These are phyloP conservation scores for Lissonota sp. DNA, from an alignment of 2,888 invertebrate species.

Conservation along the genomic window DNA sequence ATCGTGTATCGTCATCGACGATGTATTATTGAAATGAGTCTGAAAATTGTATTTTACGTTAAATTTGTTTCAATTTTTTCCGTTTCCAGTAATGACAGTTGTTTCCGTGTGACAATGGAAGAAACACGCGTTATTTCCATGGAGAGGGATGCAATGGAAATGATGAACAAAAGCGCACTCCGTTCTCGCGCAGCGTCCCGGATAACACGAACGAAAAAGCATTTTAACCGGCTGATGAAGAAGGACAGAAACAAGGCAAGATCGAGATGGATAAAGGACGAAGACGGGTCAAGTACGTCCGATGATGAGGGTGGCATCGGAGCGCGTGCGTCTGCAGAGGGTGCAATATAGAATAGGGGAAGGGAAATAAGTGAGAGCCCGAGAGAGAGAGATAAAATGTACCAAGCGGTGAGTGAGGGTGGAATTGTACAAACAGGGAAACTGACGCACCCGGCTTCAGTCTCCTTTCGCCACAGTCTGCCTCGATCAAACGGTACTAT, in stretches of 20 bases:
- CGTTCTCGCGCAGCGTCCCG: slow-evolving; percentile 37
- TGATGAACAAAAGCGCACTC: slow-evolving; percentile 43
- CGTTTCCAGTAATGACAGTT: slow-evolving; percentile 4
- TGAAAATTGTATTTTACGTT: not conserved
- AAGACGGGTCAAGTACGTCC: slow-evolving; percentile 56
- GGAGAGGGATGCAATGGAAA: slow-evolving; percentile 18
- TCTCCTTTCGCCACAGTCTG: slow-evolving; percentile 74
- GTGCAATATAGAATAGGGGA: slow-evolving; percentile 53
- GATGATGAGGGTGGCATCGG: slow-evolving; percentile 59
- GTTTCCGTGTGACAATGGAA: not conserved
- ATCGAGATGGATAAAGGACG: slow-evolving; percentile 59
- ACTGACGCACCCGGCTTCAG: slow-evolving; percentile 69
- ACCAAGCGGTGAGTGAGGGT: slow-evolving; percentile 66
- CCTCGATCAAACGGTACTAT: slow-evolving; percentile 60
- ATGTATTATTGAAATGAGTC: not conserved
- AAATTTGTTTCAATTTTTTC: not conserved
- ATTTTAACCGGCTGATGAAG: slow-evolving; percentile 18
- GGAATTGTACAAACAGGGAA: slow-evolving; percentile 78
- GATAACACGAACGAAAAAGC: slow-evolving; percentile 52
- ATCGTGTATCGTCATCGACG: not conserved
- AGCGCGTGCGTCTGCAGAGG: slow-evolving; percentile 40
- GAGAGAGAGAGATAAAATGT: slow-evolving; percentile 56
- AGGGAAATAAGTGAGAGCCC: slow-evolving; percentile 62
- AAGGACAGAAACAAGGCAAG: slow-evolving; percentile 42
- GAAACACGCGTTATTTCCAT: not conserved